Conservation (phyloP, 2,797 vertebrate species). For the Acridotheres tristis region DNA sequence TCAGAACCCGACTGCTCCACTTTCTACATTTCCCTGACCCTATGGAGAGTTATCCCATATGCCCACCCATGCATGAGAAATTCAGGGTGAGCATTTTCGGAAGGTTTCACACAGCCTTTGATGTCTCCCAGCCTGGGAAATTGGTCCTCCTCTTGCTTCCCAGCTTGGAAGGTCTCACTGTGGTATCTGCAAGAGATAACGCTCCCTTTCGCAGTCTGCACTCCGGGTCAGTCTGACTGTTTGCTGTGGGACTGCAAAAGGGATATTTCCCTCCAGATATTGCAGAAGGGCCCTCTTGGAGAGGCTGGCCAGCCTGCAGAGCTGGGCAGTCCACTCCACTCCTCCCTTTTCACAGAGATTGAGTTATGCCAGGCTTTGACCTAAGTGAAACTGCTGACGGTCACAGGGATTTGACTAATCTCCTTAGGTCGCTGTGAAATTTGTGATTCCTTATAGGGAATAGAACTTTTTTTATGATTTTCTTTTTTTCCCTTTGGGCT, state of each 20-base stretch:
- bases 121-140: constrained; percentile 67
- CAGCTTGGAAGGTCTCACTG: constrained; percentile 52
- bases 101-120: constrained; percentile 70
- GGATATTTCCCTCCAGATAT: background rate
- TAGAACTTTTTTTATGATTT: constrained; percentile 26
- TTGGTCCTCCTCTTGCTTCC: constrained; percentile 48
- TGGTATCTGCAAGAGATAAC: constrained; percentile 60
- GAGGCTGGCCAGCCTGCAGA: background rate
- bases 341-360: constrained; percentile 57
- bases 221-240: background rate
- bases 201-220: background rate
- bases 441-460: constrained; percentile 58
- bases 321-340: background rate
- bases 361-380: constrained; percentile 71
- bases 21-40: constrained; percentile 28
- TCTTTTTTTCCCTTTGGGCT: background rate
- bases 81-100: constrained; percentile 53
- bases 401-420: constrained; percentile 64
- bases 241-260: background rate
- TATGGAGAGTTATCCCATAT: constrained; percentile 49
- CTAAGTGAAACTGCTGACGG: constrained; percentile 60
- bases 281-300: background rate
- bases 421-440: constrained; percentile 60
- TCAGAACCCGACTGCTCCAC: background rate
- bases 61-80: constrained; percentile 63